phyloP scores from a whole-genome alignment of 2,797 vertebrate species.

The Atherinosoma microstoma region DNA sequence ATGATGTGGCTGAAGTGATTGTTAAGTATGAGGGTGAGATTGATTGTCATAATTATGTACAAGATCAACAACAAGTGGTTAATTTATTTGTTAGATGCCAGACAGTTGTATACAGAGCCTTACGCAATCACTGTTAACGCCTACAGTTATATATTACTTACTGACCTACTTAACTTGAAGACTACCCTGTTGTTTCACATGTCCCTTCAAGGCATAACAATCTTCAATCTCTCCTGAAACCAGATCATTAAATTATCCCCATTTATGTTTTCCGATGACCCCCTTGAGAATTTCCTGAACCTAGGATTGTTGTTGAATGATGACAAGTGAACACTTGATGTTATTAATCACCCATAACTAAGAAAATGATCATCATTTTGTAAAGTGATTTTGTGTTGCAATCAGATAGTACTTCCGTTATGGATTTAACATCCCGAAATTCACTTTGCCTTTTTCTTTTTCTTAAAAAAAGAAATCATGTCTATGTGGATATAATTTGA shows the following conservation, averaged over 20 bases:
- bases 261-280: constrained; percentile 39
- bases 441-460: neutral
- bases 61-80: constrained; percentile 38
- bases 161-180: constrained; percentile 54
- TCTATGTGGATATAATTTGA: neutral
- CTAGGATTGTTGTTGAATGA: neutral
- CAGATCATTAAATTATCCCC: constrained; percentile 42
- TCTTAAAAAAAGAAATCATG: neutral
- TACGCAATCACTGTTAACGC: constrained; percentile 48
- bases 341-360: constrained; percentile 7
- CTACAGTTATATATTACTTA: constrained; percentile 36
- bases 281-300: constrained; percentile 22
- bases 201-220: constrained; percentile 16
- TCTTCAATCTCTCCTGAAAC: constrained; percentile 25
- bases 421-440: neutral
- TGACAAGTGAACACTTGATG: constrained; percentile 1
- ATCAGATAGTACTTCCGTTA: neutral
- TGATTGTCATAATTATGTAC: constrained; percentile 48
- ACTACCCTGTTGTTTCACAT: constrained; percentile 23
- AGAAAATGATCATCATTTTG: neutral
- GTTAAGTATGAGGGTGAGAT: constrained; percentile 28
- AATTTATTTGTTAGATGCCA: constrained; percentile 45
- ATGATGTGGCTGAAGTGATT: constrained; percentile 35
- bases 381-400: neutral
- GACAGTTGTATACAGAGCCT: constrained; percentile 38